Percentiles rank a stretch among this genome's conserved stretches.
Evolutionary conservation across 2,888 invertebrate genomes (phyloP).

Genomic region (Dolichomitus sp.): DNA sequence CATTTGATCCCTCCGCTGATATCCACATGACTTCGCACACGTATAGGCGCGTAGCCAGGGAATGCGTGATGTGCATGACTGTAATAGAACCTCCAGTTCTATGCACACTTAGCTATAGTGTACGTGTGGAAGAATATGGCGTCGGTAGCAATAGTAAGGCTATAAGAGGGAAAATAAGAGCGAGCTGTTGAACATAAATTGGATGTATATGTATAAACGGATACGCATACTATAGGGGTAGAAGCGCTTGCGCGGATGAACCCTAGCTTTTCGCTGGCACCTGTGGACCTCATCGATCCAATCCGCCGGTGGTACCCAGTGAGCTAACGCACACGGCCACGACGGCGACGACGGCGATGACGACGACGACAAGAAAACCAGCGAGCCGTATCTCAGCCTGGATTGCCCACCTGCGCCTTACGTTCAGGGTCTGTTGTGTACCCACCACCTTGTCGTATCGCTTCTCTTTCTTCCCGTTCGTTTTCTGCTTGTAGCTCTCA

Average conservation of each 20-base stretch:
- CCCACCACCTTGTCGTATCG: slow-evolving; percentile 24
- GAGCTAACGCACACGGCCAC: slow-evolving; percentile 34
- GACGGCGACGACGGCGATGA: slow-evolving; percentile 43
- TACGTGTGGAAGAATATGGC: slow-evolving; percentile 22
- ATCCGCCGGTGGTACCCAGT: slow-evolving; percentile 70
- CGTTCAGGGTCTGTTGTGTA: slow-evolving; percentile 14
- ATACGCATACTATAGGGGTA: slow-evolving; percentile 58
- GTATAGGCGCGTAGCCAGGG: neutral
- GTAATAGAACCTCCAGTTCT: slow-evolving; percentile 1
- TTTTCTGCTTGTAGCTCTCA: neutral
- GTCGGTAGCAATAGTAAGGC: slow-evolving; percentile 1
- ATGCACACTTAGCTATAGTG: slow-evolving; percentile 19
- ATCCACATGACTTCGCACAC: neutral
- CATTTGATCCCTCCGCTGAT: neutral
- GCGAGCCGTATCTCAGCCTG: slow-evolving; percentile 29
- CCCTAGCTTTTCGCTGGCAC: slow-evolving; percentile 78
- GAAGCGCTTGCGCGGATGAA: slow-evolving; percentile 83
- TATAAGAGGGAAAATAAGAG: slow-evolving; percentile 20
- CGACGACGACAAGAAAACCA: slow-evolving; percentile 37
- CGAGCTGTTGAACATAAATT: slow-evolving; percentile 28
- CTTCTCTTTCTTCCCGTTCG: slow-evolving; percentile 3
- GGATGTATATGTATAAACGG: slow-evolving; percentile 13
- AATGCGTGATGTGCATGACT: neutral
- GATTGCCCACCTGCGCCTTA: slow-evolving; percentile 46
- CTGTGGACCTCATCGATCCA: slow-evolving; percentile 86